Evolutionary conservation across 2,888 invertebrate species (phyloP).

Genomic region (Anticlea derivata): DNA sequence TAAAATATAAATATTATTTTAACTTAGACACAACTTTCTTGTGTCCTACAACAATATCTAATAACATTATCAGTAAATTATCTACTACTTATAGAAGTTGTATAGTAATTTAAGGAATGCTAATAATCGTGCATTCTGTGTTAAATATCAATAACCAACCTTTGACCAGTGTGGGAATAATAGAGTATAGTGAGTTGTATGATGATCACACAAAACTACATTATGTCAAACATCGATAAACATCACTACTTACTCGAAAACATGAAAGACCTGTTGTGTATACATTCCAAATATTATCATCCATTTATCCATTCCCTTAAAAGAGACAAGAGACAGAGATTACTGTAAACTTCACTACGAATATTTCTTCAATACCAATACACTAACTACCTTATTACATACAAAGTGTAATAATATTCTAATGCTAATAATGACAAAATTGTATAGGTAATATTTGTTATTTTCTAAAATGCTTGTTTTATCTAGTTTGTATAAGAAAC

Average conservation of each 20-base stretch:
- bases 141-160: slow-evolving; percentile 8
- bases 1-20: background rate
- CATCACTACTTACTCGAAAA: background rate
- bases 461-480: too few relatives aligned
- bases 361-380: slow-evolving; percentile 1
- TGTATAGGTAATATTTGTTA: too few relatives aligned
- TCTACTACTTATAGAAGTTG: slow-evolving; percentile 6
- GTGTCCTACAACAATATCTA: slow-evolving; percentile 13
- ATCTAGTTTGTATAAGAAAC: too few relatives aligned
- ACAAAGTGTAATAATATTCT: too few relatives aligned
- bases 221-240: background rate
- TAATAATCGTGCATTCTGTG: slow-evolving; percentile 15
- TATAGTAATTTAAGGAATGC: slow-evolving; percentile 13
- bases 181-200: too few relatives aligned
- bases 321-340: background rate
- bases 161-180: slow-evolving; percentile 7
- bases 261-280: background rate
- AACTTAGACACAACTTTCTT: slow-evolving; percentile 18
- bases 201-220: background rate
- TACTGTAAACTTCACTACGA: background rate
- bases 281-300: background rate
- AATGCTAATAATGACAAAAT: background rate
- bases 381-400: too few relatives aligned
- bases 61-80: slow-evolving; percentile 9
- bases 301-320: background rate